Evolutionary conservation across 2,113 vertebrate species (phyloP).

Genomic region (Rutilus rutilus): DNA sequence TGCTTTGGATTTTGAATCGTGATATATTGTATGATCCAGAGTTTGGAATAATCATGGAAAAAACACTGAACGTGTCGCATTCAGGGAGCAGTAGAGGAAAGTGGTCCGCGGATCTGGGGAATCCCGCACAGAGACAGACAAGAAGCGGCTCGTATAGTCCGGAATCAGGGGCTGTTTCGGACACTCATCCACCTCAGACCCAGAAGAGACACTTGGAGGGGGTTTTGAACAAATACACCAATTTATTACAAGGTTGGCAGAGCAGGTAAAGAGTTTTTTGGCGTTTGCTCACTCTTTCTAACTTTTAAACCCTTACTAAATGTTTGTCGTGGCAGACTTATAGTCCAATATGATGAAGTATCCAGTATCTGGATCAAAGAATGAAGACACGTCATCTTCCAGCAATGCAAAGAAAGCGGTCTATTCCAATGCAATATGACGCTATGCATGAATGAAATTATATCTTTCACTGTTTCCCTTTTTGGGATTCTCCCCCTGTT

Average conservation of each 20-base stretch:
- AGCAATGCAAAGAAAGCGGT: not conserved
- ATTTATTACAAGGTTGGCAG: slow-evolving; percentile 93
- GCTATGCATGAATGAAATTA: not conserved
- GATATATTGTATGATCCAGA: not conserved
- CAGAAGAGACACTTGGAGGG: slow-evolving; percentile 78
- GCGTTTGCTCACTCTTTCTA: slow-evolving; percentile 8
- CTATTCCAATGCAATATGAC: not conserved
- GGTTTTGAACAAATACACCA: slow-evolving; percentile 90
- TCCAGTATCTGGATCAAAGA: slow-evolving; percentile 3
- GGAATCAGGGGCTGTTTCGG: slow-evolving; percentile 55
- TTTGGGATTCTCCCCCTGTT: not conserved
- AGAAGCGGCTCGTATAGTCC: slow-evolving; percentile 70
- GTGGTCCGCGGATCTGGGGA: slow-evolving; percentile 65
- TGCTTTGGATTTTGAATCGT: slow-evolving; percentile 8
- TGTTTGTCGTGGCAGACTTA: not conserved
- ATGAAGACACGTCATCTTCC: slow-evolving; percentile 7
- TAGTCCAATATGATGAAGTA: not conserved
- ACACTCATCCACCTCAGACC: slow-evolving; percentile 42
- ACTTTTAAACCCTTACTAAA: not conserved
- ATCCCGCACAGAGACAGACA: slow-evolving; percentile 61
- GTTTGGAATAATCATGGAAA: slow-evolving; percentile 48
- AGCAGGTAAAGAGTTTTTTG: slow-evolving; percentile 78
- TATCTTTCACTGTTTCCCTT: not conserved
- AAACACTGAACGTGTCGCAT: slow-evolving; percentile 52
- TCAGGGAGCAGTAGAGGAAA: slow-evolving; percentile 55